Evolutionary conservation across 2,797 vertebrate genomes (phyloP).

Genomic region (Macrochelys suwanniensis): DNA sequence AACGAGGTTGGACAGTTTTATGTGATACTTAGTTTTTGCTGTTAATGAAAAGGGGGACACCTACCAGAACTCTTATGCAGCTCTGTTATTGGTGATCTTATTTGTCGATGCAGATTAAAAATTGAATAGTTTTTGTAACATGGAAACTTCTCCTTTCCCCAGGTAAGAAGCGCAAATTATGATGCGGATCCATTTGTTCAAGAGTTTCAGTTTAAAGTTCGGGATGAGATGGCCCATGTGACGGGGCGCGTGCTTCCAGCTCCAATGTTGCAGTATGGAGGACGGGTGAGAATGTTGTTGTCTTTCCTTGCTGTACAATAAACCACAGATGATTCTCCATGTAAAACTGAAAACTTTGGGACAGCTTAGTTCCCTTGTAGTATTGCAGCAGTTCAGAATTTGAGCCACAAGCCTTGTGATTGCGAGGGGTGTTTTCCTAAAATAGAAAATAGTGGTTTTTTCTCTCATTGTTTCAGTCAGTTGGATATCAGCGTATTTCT

Average conservation of each 20-base stretch:
- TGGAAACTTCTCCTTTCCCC: slow-evolving; percentile 4
- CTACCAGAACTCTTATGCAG: not conserved
- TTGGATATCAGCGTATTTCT: not conserved
- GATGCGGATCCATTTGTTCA: slow-evolving; percentile 98
- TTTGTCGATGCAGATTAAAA: not conserved
- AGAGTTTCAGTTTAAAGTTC: slow-evolving; percentile 98
- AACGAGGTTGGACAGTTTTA: not conserved
- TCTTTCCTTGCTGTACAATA: not conserved
- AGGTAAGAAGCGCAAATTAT: slow-evolving; percentile 99
- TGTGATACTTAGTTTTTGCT: not conserved
- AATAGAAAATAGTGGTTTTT: not conserved
- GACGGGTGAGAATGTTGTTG: slow-evolving; percentile 90
- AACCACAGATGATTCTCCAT: not conserved
- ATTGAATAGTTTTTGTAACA: not conserved
- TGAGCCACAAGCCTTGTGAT: not conserved
- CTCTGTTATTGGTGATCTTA: not conserved
- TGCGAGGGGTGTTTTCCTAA: not conserved
- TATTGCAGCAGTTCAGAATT: not conserved
- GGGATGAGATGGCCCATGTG: slow-evolving; percentile 99
- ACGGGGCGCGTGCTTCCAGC: slow-evolving; percentile 97
- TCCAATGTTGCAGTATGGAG: slow-evolving; percentile 98
- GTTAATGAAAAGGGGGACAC: not conserved
- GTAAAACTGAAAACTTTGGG: accelerated
- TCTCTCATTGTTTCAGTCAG: not conserved
- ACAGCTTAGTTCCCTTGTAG: not conserved